These are phyloP conservation scores for Homarus americanus DNA, from an alignment of 1,140 invertebrate species.

Conservation along the genomic window DNA sequence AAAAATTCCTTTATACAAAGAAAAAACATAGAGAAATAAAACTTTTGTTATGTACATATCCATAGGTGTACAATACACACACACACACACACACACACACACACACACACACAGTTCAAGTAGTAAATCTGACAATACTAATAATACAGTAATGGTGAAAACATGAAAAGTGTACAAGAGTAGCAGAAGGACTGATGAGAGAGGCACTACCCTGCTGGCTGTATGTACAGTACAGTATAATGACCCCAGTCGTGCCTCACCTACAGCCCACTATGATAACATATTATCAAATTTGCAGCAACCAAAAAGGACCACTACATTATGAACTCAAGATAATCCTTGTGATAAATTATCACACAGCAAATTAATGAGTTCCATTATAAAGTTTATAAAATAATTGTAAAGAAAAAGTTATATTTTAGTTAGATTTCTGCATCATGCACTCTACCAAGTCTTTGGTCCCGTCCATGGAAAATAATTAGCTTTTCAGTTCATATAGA, in stretches of 20 bases:
- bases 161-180: too few species aligned
- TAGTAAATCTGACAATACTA: too few species aligned
- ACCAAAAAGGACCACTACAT: not conserved
- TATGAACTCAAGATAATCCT: not conserved
- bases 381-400: not conserved
- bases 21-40: too few species aligned
- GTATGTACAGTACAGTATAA: too few species aligned
- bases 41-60: too few species aligned
- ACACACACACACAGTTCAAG: too few species aligned
- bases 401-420: not conserved
- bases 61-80: too few species aligned
- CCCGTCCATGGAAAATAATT: slow-evolving; percentile 21
- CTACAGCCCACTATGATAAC: not conserved
- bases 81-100: too few species aligned
- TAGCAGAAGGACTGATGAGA: too few species aligned
- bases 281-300: not conserved
- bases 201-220: too few species aligned
- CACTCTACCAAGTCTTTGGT: slow-evolving; percentile 4
- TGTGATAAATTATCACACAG: not conserved
- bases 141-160: too few species aligned
- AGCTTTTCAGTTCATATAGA: not conserved
- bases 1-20: too few species aligned
- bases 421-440: not conserved
- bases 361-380: not conserved
- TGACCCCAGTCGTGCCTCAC: not conserved